Base-by-base conservation (phyloP, 2,113 vertebrate species). In the Micronycteris hirsuta region DNA sequence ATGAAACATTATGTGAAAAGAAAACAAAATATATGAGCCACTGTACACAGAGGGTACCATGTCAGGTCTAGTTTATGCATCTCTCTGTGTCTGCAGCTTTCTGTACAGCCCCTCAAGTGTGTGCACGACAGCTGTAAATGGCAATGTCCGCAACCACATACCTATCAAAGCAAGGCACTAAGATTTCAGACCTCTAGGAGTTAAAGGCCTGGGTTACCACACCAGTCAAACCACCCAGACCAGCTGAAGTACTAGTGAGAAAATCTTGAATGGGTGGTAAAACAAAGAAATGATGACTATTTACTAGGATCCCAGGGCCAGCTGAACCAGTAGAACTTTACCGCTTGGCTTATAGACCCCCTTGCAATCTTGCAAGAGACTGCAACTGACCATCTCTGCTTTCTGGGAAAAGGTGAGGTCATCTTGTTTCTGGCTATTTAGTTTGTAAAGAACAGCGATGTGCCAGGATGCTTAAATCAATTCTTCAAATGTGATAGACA, bases 331-430 rank as follows among this genome's bases (percentile, higher is more conserved):
- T 33, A 28, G 22, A 56, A 14, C 45, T n/a, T 9, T 6, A n/a
- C 20, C 45, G 31, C 38, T 49, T 73, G 77, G 76, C 58, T 41
- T 80, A 33, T 14, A 19, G 43, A 54, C 8, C 7, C 33, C 19
- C 20, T 80, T 82, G 74, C 20, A 54, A 28, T 49, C 71, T 85
- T 33, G 38, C 14, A 19, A 88, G 24, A 78, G 54, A 49, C 63
- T 83, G 7, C 14, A 70, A 33, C 58, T 49, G 14, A 74, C 90
- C 63, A 31, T 77, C 93, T 92, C 87, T 4, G 0, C 33, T 89
- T 96, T 96, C 92, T 86, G 43, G 74, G 92, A 78, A 82, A 31
- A 71, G 58, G 73, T 85, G 82, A 96, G 33, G 67, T 95, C 95
- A 91, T 82, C 38, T 38, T 70, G 3, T 65, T 80, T 47, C 41